Evolutionary conservation across 2,888 invertebrate species (phyloP).

Genomic region (Ctena decussata): DNA sequence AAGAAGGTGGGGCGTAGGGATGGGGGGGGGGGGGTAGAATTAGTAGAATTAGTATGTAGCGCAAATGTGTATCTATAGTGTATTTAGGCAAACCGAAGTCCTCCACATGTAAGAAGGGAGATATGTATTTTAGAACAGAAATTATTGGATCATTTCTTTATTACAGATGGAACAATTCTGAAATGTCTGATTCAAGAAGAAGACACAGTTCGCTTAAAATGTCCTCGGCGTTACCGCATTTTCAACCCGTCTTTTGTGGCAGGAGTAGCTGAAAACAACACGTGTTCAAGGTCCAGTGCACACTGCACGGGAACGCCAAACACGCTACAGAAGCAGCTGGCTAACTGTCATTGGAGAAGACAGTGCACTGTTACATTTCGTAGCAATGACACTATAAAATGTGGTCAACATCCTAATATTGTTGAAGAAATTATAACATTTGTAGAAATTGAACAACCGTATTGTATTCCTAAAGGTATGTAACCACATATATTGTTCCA

Average conservation of each 20-base stretch:
- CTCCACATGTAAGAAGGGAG: no score
- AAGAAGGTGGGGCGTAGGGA: no score
- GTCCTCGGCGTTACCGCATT: conserved; percentile 40
- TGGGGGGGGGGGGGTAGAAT: no score
- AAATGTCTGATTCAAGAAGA: conserved; percentile 20
- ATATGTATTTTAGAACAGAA: no score
- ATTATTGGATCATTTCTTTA: no score
- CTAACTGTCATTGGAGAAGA: conserved; percentile 43
- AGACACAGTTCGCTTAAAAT: conserved; percentile 42
- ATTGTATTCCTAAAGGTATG: conserved; percentile 55
- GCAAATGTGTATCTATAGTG: no score
- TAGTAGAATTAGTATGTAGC: no score
- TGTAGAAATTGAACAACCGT: conserved; percentile 38
- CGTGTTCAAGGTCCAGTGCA: not conserved
- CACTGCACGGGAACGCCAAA: conserved; percentile 38
- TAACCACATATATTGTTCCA: not conserved
- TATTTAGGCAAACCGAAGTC: no score
- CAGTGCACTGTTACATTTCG: conserved; percentile 28
- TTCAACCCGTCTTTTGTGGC: conserved; percentile 33
- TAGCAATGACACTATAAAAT: conserved; percentile 12
- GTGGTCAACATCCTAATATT: not conserved
- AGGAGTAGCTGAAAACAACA: not conserved
- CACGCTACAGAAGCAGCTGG: conserved; percentile 20
- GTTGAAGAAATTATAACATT: not conserved
- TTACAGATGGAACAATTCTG: not conserved